Percentiles rank a stretch among this genome's conserved stretches.
These are phyloP conservation scores for Magallana nippona DNA, from an alignment of 2,888 invertebrate genomes.

Conservation along the genomic window DNA sequence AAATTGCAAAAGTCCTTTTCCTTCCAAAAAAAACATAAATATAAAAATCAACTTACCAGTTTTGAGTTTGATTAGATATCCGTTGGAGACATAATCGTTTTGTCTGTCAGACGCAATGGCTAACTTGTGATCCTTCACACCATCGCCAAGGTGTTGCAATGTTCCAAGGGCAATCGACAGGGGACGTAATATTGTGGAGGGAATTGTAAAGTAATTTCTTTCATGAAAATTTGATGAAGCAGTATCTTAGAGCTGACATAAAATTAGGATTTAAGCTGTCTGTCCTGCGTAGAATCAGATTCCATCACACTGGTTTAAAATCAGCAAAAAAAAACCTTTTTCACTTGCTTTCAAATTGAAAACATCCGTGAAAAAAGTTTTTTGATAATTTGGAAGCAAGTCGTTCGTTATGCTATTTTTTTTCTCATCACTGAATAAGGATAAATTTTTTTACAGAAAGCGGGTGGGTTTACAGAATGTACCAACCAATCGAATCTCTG, in stretches of 20 bases:
- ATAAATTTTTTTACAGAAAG: neutral
- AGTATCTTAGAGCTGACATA: constrained; percentile 16
- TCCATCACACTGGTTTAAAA: constrained; percentile 17
- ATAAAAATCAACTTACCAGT: neutral
- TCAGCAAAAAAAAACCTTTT: neutral
- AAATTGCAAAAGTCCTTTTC: too few relatives aligned
- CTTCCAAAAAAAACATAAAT: neutral
- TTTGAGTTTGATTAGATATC: neutral
- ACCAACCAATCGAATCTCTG: neutral
- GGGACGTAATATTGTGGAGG: constrained; percentile 6
- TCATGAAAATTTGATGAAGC: constrained; percentile 35
- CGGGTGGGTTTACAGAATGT: neutral
- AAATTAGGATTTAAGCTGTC: constrained; percentile 14
- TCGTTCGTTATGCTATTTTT: neutral
- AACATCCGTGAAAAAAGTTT: neutral
- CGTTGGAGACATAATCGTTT: neutral
- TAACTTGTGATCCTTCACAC: neutral
- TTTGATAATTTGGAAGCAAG: neutral
- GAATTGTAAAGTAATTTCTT: constrained; percentile 39
- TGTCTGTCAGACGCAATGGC: neutral
- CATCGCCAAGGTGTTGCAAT: neutral
- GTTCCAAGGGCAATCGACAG: neutral
- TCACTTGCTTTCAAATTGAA: constrained; percentile 15
- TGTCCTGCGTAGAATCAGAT: neutral
- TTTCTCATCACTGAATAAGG: neutral